Percentiles rank a stretch among this genome's conserved stretches.
Evolutionary conservation across 1,140 invertebrate genomes (phyloP).

Genomic region (Drosophila biarmipes): DNA sequence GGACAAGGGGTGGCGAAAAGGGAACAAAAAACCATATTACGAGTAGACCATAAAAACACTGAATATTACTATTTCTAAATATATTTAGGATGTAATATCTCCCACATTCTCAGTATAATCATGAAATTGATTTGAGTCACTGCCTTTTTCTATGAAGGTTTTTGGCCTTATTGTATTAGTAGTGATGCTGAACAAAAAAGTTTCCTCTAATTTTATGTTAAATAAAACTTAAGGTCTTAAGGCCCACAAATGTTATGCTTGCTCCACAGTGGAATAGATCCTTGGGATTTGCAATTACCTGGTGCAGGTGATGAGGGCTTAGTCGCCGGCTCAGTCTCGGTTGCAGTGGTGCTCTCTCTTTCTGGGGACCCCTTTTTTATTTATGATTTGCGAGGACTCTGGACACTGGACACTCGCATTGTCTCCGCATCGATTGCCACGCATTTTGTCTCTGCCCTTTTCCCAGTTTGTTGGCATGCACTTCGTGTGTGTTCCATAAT

Average conservation of each 20-base stretch:
- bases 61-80: too few relatives aligned
- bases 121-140: too few relatives aligned
- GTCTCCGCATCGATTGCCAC: conserved; percentile 41
- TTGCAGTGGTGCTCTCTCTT: conserved; percentile 38
- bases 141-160: too few relatives aligned
- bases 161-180: too few relatives aligned
- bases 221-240: not conserved
- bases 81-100: too few relatives aligned
- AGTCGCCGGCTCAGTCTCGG: conserved; percentile 22
- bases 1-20: conserved; percentile 6
- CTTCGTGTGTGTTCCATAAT: conserved; percentile 83
- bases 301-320: conserved; percentile 52
- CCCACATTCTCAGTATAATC: too few relatives aligned
- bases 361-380: conserved; percentile 45
- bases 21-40: not conserved
- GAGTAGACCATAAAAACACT: too few relatives aligned
- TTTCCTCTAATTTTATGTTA: not conserved
- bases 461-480: conserved; percentile 58
- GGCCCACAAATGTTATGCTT: not conserved
- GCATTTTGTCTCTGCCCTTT: conserved; percentile 29
- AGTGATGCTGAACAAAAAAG: too few relatives aligned
- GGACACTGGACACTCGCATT: conserved; percentile 63
- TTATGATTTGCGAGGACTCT: conserved; percentile 79
- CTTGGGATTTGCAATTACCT: conserved; percentile 68
- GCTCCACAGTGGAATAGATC: conserved; percentile 55